Percentiles rank a stretch among this genome's conserved stretches.
Evolutionary conservation across 2,113 vertebrate species (phyloP).

Genomic region (Pipra filicauda): DNA sequence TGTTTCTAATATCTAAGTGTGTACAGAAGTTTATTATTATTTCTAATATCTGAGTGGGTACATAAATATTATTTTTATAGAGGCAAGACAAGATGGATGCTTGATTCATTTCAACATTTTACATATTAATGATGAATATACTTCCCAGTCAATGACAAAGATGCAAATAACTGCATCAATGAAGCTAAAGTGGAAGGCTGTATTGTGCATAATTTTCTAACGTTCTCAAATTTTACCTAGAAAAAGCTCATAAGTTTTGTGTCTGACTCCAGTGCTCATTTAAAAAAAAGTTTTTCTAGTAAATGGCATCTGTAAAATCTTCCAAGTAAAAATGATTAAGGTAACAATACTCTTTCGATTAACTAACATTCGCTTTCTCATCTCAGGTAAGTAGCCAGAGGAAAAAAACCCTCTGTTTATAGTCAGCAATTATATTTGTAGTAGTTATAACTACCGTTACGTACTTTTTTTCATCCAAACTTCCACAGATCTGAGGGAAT

Average conservation of each 20-base stretch:
- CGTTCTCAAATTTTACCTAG: background rate
- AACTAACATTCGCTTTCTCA: background rate
- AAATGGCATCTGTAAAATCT: background rate
- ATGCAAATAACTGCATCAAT: background rate
- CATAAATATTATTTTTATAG: background rate
- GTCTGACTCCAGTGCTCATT: background rate
- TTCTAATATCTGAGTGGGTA: background rate
- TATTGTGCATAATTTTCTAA: background rate
- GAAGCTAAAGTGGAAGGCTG: background rate
- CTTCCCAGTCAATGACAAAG: background rate
- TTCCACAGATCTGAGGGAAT: background rate
- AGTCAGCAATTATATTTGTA: background rate
- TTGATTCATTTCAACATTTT: background rate
- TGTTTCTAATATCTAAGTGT: background rate
- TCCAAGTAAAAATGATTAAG: background rate
- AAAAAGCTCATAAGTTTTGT: background rate
- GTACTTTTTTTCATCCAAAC: background rate
- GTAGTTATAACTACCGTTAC: background rate
- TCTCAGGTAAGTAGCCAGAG: background rate
- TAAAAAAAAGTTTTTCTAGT: background rate
- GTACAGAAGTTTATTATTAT: background rate
- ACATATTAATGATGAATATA: background rate
- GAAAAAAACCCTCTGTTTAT: background rate
- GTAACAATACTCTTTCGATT: background rate
- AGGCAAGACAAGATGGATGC: background rate